These are phyloP conservation scores for Esox niger DNA, from an alignment of 2,113 vertebrate genomes.

Conservation along the genomic window DNA sequence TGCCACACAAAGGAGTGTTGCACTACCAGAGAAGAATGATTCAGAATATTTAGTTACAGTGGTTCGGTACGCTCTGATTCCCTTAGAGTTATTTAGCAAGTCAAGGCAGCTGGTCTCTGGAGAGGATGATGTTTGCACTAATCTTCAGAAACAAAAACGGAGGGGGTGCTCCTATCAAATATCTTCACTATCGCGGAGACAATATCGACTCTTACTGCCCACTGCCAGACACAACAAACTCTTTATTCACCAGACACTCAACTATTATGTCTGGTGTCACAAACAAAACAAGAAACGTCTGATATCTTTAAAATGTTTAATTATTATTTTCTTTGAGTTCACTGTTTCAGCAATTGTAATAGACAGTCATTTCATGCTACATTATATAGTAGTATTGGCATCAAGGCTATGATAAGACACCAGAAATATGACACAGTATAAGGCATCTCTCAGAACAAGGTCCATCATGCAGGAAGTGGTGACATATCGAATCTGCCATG, in stretches of 20 bases:
- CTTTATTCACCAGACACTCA: neutral
- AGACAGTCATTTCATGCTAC: neutral
- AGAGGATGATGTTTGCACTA: constrained; percentile 45
- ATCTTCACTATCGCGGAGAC: constrained; percentile 25
- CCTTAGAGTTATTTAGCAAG: constrained; percentile 30
- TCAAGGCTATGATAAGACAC: no score
- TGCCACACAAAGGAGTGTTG: no score
- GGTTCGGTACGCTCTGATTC: constrained; percentile 21
- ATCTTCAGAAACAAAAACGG: neutral
- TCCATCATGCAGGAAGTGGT: neutral
- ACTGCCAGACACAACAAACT: constrained; percentile 32
- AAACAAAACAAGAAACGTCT: no score
- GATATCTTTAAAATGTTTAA: no score
- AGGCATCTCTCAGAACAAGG: neutral
- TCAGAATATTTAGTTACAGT: no score
- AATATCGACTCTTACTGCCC: constrained; percentile 1
- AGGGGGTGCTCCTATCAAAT: constrained; percentile 34
- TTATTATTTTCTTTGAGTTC: no score
- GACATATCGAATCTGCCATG: neutral
- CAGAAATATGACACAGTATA: neutral
- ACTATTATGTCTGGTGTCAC: no score
- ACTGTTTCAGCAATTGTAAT: no score
- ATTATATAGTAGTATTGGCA: neutral
- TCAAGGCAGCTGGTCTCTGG: constrained; percentile 11
- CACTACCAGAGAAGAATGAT: no score